Base-by-base conservation (phyloP, 2,113 vertebrate species). In the Emydura subglobosa region DNA sequence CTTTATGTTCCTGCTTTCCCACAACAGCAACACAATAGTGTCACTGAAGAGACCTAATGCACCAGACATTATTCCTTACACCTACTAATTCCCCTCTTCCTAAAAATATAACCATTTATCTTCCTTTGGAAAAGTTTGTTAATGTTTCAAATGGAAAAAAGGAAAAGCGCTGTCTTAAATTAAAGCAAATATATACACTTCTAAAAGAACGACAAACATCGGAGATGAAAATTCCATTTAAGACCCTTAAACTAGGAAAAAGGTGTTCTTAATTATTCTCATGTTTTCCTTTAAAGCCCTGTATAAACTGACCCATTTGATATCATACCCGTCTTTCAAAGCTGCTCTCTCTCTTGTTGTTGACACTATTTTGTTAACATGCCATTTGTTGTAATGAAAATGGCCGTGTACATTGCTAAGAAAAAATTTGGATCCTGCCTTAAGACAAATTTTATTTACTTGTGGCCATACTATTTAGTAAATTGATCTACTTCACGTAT, bases 361-460 rank as follows among this genome's bases (percentile, higher is more conserved):
- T 82, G 82, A 93, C 82, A 93, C 59, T 61, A 31, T 59, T 80
- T n/a, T 80, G 81, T 85, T 89, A 93, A 95, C 17, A 81, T 79
- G 51, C 79, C 86, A 39, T 74, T 92, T 82, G 88, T 47, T 83
- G 79, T 47, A 74, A 68, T 22, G 82, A 27, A 85, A 93, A 83
- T 90, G 80, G 59, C 6, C 14, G 91, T 90, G 88, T 2, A 51
- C 42, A 25, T 47, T 78, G 74, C 25, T 44, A 78, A 44, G 39
- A 44, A 29, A 29, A 78, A 47, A 47, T 47, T 14, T 78, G 42
- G 44, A 47, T 78, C 14, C 42, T 78, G 25, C 42, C 25, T 78
- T 47, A 55, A 53, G 86, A 88, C 54, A 78, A 24, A 82, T 78
- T 83, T 88, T 49, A 78, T 83, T 86, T 53, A 53, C 11, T 50